Evolutionary conservation across 2,888 invertebrate species (phyloP).

Genomic region (Lucinisca nassula): DNA sequence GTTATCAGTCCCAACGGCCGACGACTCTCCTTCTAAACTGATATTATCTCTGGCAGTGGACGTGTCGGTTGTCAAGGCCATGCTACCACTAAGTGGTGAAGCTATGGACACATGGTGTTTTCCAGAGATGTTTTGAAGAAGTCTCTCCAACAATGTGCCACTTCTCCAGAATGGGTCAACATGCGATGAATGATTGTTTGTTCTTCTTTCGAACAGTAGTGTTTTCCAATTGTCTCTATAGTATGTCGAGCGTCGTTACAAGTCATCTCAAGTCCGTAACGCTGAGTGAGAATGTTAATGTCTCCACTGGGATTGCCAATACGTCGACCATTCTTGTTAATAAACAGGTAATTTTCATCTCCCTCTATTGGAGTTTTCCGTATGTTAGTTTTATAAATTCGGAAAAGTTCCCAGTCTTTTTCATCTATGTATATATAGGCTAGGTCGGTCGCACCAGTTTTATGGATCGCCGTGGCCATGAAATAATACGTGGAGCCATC

Average conservation of each 20-base stretch:
- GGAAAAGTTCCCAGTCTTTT: neutral
- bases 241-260: neutral
- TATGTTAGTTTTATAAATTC: neutral
- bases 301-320: neutral
- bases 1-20: too few species aligned
- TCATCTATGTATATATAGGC: neutral
- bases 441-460: neutral
- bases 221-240: neutral
- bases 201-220: neutral
- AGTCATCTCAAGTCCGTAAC: too few species aligned
- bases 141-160: too few species aligned
- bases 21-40: too few species aligned
- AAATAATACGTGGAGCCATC: neutral
- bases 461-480: neutral
- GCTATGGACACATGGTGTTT: too few species aligned
- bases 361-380: neutral
- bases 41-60: too few species aligned
- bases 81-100: too few species aligned
- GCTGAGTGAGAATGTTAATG: neutral
- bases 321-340: neutral
- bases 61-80: too few species aligned
- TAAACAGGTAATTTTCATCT: neutral
- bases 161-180: neutral
- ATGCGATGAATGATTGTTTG: neutral
- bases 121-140: too few species aligned